phyloP scores from a whole-genome alignment of 2,113 vertebrate genomes.

The Nycticryphes semicollaris region DNA sequence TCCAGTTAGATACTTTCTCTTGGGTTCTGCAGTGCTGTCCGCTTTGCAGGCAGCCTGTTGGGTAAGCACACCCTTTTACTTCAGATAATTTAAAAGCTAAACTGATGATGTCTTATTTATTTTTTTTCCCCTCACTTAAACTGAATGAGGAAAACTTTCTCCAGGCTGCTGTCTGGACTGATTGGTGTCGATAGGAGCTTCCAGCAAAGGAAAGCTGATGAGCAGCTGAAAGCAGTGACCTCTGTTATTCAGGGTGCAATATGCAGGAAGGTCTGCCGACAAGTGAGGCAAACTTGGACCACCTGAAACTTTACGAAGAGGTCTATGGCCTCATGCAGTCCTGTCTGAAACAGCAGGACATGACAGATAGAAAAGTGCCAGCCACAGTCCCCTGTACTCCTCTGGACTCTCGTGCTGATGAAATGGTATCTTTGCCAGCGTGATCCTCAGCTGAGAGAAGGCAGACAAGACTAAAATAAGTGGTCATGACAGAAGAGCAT shows the following conservation, averaged over 20 bases:
- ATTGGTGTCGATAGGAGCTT: not conserved
- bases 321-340: not conserved
- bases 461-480: not conserved
- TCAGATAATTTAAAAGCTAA: not conserved
- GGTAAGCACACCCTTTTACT: not conserved
- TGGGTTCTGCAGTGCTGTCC: not conserved
- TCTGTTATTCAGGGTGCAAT: not conserved
- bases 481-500: not conserved
- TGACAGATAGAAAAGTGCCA: not conserved
- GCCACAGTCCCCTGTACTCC: not conserved
- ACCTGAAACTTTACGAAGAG: not conserved
- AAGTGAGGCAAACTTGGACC: not conserved
- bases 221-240: not conserved
- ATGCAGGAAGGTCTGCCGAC: not conserved
- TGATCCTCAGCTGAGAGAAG: not conserved
- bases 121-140: not conserved
- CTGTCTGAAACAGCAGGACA: not conserved
- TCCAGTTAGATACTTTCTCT: not conserved
- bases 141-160: not conserved
- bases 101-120: not conserved
- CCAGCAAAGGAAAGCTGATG: not conserved
- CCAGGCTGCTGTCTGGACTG: not conserved
- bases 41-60: not conserved
- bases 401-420: not conserved
- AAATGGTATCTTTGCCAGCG: not conserved